Evolutionary conservation across 2,113 vertebrate species (phyloP).

Genomic region (Coturnix japonica): DNA sequence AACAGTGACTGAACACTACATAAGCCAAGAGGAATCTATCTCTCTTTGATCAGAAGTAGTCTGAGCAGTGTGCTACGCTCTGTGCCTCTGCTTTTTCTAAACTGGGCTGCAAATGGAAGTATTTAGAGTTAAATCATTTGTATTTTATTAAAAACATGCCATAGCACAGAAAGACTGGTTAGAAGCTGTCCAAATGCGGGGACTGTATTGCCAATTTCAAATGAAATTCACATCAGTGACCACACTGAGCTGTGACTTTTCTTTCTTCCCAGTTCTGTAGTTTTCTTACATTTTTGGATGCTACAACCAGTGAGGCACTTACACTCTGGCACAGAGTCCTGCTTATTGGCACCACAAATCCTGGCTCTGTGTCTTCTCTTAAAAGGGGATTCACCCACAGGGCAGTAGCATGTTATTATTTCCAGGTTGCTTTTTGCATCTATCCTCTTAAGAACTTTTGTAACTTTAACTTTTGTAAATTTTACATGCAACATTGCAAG

Average conservation of each 20-base stretch:
- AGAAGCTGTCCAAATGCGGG: not conserved
- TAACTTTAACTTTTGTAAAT: not conserved
- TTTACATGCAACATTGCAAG: not conserved
- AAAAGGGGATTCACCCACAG: not conserved
- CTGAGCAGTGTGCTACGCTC: not conserved
- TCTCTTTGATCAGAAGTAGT: not conserved
- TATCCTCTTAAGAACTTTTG: not conserved
- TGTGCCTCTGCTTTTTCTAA: not conserved
- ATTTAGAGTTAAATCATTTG: not conserved
- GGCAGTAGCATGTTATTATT: not conserved
- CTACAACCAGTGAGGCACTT: not conserved
- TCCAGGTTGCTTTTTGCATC: not conserved
- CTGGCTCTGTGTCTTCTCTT: not conserved
- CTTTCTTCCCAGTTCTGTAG: not conserved
- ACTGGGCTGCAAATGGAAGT: not conserved
- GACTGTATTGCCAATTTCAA: not conserved
- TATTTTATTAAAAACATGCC: not conserved
- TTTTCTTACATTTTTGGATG: not conserved
- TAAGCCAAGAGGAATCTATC: not conserved
- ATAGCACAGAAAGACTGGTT: not conserved
- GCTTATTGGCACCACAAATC: not conserved
- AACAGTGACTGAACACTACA: not conserved
- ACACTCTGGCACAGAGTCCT: rapidly evolving
- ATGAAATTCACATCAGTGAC: not conserved
- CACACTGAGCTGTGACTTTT: not conserved